Evolutionary conservation across 2,797 vertebrate species (phyloP), one percentile per base, ranked within the genome.

Genomic region (Delichon dasypus): DNA sequence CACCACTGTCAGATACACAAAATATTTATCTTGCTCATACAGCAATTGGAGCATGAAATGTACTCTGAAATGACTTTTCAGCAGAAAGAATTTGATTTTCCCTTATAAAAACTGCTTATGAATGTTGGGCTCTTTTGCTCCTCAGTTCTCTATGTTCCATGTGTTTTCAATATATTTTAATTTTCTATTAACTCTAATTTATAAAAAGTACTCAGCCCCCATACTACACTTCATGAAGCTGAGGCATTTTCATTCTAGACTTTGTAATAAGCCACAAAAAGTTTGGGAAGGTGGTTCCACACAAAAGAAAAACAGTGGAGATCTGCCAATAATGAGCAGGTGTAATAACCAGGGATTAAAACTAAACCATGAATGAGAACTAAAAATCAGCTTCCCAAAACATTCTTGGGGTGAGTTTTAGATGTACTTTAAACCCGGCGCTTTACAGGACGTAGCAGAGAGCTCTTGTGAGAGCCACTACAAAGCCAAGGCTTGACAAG

Each of bases 11-110:
- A 74, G 58, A 81, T 67, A 54, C 2, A 13, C n/a, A 57, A 68
- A 61, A 26, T 48, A 77, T 92, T 85, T 80, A 57, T 82, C 57
- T 75, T 75, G 61, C 61, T 90, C 64, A 60, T 26, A 40, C 57
- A 82, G 93, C 72, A 94, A 93, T 3, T 81, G 64, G 78, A 93
- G 95, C 85, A 65, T 90, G 89, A 93, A 94, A 95, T 66, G 29
- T 60, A 74, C 60, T 57, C 32, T 53, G 70, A 90, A 91, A 90
- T 70, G 34, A 78, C 73, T 85, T 95, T 47, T 77, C 72, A 86
- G 57, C 53, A 85, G 76, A 45, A 48, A 44, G 16, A 67, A 36
- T 82, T 92, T 73, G 68, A 19, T 89, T 89, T 95, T 64, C 86
- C 27, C 2, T 70, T 76, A 38, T 60, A 62, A 57, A 75, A 89